These are phyloP conservation scores for Stomatorhinus ivindoensis DNA, from an alignment of 2,113 vertebrate species.

Conservation along the genomic window DNA sequence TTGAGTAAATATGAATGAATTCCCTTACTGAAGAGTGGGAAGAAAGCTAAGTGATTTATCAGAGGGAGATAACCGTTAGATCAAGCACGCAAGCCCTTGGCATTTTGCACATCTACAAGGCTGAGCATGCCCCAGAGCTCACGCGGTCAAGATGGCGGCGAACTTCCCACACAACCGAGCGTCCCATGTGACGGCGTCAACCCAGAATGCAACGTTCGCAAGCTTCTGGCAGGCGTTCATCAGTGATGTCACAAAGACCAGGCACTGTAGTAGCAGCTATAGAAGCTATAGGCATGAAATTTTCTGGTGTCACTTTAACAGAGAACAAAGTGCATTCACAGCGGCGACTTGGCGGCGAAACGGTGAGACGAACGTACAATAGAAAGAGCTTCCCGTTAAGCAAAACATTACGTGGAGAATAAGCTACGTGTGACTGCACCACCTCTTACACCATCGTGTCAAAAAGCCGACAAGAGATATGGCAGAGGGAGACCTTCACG, in stretches of 20 bases:
- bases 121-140: neutral
- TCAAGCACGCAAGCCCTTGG: neutral
- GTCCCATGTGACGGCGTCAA: neutral
- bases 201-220: neutral
- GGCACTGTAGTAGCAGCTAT: neutral
- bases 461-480: neutral
- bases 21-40: neutral
- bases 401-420: neutral
- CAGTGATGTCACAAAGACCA: neutral
- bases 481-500: neutral
- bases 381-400: neutral
- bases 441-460: neutral
- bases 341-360: neutral
- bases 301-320: neutral
- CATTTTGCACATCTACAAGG: neutral
- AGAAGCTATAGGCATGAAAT: neutral
- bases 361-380: neutral
- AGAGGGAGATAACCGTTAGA: neutral
- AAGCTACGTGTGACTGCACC: neutral
- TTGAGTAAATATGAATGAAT: neutral
- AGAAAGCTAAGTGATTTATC: neutral
- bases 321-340: neutral
- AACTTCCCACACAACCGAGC: neutral
- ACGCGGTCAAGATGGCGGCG: neutral
- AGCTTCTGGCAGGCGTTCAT: neutral